Evolutionary conservation across 2,888 invertebrate species (phyloP).

Genomic region (Apotomis capreana): DNA sequence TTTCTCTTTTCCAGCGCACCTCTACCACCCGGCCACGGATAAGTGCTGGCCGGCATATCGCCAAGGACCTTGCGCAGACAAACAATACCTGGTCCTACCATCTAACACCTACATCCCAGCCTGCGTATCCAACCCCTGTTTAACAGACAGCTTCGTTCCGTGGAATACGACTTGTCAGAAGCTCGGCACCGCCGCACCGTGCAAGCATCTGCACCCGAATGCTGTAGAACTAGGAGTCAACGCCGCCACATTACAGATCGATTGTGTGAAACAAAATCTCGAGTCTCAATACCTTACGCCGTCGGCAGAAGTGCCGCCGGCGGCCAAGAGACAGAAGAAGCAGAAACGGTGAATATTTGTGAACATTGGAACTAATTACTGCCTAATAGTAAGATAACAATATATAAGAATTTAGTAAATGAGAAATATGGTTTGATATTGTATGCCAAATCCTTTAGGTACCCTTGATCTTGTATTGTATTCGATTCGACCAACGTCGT

Average conservation of each 20-base stretch:
- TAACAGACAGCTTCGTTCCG: conserved; percentile 73
- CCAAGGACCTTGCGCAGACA: conserved; percentile 85
- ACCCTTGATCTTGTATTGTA: too few species aligned
- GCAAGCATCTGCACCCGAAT: conserved; percentile 60
- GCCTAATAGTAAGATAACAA: conserved; percentile 20
- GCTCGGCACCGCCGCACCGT: conserved; percentile 68
- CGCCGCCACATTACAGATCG: conserved; percentile 81
- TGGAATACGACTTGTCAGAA: conserved; percentile 77
- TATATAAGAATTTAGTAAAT: conserved; percentile 6
- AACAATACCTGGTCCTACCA: conserved; percentile 82
- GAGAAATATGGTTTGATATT: background rate
- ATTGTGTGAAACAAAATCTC: conserved; percentile 76
- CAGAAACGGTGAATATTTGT: conserved; percentile 52
- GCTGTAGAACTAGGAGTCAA: conserved; percentile 83
- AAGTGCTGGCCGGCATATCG: conserved; percentile 85
- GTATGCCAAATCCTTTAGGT: too few species aligned
- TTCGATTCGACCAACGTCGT: too few species aligned
- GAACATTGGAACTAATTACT: conserved; percentile 17
- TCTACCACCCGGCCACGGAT: conserved; percentile 85
- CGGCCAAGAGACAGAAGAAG: conserved; percentile 65
- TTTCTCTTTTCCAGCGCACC: conserved; percentile 65
- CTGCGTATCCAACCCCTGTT: conserved; percentile 86
- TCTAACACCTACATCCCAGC: conserved; percentile 79
- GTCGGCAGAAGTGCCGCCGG: background rate
- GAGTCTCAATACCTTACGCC: conserved; percentile 61